These are phyloP conservation scores for Andinoacara biseriatus DNA, from an alignment of 2,113 vertebrate genomes.

Conservation along the genomic window DNA sequence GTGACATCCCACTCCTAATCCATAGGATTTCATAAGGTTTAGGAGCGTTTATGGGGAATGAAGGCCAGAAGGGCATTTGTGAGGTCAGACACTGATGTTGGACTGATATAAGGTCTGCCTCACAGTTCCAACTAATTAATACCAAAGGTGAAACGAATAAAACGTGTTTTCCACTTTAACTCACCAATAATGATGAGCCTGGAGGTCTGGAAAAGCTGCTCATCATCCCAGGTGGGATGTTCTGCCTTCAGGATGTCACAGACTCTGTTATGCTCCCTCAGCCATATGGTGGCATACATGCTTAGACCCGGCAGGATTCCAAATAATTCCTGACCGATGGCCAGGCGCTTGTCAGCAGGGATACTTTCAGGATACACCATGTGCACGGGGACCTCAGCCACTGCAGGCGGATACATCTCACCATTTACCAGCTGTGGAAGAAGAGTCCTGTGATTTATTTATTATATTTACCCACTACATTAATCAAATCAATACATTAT, in stretches of 20 bases:
- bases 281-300: slow-evolving; percentile 90
- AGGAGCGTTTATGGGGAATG: no score
- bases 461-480: background rate
- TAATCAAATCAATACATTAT: background rate
- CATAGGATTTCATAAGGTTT: no score
- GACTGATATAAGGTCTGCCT: no score
- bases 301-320: slow-evolving; percentile 91
- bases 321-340: slow-evolving; percentile 90
- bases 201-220: slow-evolving; percentile 95
- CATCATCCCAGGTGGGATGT: slow-evolving; percentile 91
- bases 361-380: slow-evolving; percentile 86
- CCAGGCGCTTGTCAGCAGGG: slow-evolving; percentile 79
- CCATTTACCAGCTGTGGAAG: slow-evolving; percentile 83
- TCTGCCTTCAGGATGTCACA: slow-evolving; percentile 90
- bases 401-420: slow-evolving; percentile 88
- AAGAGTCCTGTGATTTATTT: background rate
- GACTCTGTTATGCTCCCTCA: slow-evolving; percentile 93
- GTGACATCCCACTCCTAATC: no score
- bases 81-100: no score
- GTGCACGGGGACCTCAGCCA: slow-evolving; percentile 78
- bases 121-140: no score
- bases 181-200: slow-evolving; percentile 94
- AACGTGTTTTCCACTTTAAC: background rate
- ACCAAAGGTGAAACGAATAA: background rate
- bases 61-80: no score